Base-by-base conservation (phyloP, 2,888 invertebrate genomes). In the Parochlus steinenii region DNA sequence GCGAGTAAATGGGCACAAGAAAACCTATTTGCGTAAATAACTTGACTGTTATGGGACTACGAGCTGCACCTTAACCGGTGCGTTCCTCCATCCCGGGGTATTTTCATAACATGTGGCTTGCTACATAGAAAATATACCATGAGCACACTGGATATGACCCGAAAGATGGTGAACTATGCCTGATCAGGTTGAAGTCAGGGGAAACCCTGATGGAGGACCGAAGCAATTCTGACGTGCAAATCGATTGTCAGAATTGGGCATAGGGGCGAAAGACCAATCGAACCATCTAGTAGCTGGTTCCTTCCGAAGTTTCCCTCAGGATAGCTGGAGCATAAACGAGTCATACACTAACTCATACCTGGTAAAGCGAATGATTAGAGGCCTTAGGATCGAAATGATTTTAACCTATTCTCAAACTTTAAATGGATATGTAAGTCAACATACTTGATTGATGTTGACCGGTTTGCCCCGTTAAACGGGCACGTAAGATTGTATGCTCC, bases 261-360 rank as follows among this genome's bases (percentile, higher is more conserved):
- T 72, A 74, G 71, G 67, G 71, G 67, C 65, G 64, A 66, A 67
- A 67, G 65, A 64, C 66, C 67, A 73, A 74, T 74, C 69, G 69
- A 73, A 73, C 72, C 71, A 71, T 74, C 71, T 74, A 71, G 69
- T 72, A 73, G 71, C 72, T 74, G 71, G 73, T 73, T 71, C 69
- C 71, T 63, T 66, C 70, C 67, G 71, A 74, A 74, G 71, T 73
- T 71, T 73, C 71, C 69, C 71, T 72, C 71, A 71, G 70, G 71
- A 71, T 71, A 72, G 69, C 69, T 66, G 69, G 65, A 60, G 59
- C 60, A 60, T 57, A 51, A 36, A 41, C 40, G 39, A 37, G 43
- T 41, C 42, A 28, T 46, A 40, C 44, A 42, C 46, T 49, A 57
- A 67, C 67, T 69, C 64, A 64, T 64, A 69, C 69, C 66, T 62